A percentile compares a stretch with the other conserved stretches of the same genome.
These are phyloP conservation scores for Lepus europaeus DNA, from an alignment of 2,113 vertebrate genomes.

Conservation along the genomic window DNA sequence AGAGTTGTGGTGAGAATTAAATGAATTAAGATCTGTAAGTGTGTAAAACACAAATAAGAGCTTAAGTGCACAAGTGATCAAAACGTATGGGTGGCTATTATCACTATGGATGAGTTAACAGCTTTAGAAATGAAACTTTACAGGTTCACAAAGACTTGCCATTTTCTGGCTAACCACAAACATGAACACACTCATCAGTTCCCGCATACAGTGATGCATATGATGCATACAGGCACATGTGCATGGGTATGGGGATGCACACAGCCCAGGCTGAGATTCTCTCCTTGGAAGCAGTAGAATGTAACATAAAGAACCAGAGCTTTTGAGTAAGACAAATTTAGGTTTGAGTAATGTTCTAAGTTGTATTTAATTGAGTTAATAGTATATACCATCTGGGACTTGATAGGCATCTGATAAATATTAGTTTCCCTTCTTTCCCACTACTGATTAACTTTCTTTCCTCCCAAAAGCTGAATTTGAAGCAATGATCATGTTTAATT, in stretches of 20 bases:
- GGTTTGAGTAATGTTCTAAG: conserved; percentile 29
- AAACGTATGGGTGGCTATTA: neutral
- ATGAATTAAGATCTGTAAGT: conserved; percentile 7
- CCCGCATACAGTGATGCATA: neutral
- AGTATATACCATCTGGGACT: neutral
- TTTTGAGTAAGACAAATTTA: conserved; percentile 52
- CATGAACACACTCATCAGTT: neutral
- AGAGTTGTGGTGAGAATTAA: conserved; percentile 39
- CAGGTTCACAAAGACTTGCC: neutral
- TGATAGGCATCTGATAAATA: conserved; percentile 19
- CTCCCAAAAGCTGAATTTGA: conserved; percentile 4
- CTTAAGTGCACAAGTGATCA: neutral
- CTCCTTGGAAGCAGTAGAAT: conserved; percentile 10
- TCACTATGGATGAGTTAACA: conserved; percentile 45
- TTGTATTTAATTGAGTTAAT: conserved; percentile 31
- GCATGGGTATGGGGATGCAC: neutral
- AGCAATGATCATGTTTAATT: neutral
- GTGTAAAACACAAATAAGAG: neutral
- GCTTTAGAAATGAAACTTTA: conserved; percentile 33
- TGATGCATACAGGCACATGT: neutral
- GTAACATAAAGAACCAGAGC: neutral
- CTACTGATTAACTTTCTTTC: conserved; percentile 36
- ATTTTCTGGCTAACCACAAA: neutral
- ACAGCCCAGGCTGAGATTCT: neutral
- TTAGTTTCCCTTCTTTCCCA: conserved; percentile 36